Conservation (phyloP, 2,797 vertebrate species). For the Helostoma temminkii region DNA sequence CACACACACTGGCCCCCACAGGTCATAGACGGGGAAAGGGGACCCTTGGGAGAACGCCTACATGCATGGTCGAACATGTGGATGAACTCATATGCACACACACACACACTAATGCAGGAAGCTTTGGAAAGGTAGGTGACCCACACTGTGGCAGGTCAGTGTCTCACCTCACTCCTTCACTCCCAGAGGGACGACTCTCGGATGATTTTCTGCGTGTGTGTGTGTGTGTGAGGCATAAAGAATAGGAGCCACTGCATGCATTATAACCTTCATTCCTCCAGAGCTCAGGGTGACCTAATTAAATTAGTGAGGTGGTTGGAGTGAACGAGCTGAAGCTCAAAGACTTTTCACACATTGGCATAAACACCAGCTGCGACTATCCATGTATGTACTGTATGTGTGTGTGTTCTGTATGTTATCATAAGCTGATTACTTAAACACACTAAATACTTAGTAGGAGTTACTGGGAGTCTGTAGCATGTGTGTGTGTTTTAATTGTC, state of each 20-base stretch:
- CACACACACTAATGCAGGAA: conserved; percentile 34
- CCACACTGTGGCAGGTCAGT: conserved; percentile 66
- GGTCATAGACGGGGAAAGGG: conserved; percentile 59
- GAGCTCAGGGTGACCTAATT: conserved; percentile 75
- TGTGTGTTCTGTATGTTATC: conserved; percentile 46
- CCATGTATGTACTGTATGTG: conserved; percentile 42
- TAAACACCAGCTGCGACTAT: conserved; percentile 69
- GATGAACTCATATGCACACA: conserved; percentile 43
- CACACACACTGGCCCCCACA: conserved; percentile 31
- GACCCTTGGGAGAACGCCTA: conserved; percentile 43
- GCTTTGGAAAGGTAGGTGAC: conserved; percentile 59
- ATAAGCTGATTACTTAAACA: conserved; percentile 44
- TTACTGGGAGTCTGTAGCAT: conserved; percentile 26
- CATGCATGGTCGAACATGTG: conserved; percentile 61
- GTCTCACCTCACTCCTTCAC: conserved; percentile 69
- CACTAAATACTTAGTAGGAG: conserved; percentile 48
- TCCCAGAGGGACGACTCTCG: conserved; percentile 62
- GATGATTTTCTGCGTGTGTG: conserved; percentile 37
- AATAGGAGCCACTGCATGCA: conserved; percentile 55
- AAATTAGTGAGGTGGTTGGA: conserved; percentile 78
- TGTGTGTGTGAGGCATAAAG: conserved; percentile 21
- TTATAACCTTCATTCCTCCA: conserved; percentile 69
- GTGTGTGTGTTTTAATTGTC: conserved; percentile 44
- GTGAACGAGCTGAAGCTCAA: conserved; percentile 76
- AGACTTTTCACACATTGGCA: conserved; percentile 61